Evolutionary conservation across 2,888 invertebrate genomes (phyloP).

Genomic region (Melinaea marsaeus): DNA sequence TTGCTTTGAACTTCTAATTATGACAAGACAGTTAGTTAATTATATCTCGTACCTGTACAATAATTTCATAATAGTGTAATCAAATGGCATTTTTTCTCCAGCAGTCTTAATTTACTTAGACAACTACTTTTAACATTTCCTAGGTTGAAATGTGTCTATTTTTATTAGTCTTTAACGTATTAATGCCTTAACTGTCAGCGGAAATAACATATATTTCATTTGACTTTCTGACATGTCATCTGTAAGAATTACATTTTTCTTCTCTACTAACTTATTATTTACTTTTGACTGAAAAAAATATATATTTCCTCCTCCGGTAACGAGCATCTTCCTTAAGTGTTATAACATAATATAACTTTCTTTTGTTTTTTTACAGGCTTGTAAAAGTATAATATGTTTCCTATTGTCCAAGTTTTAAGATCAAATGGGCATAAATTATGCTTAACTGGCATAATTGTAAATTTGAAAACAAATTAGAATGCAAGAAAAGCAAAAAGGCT

Average conservation of each 20-base stretch:
- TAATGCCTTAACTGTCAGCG: background rate
- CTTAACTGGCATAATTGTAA: too few species aligned
- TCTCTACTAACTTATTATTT: too few species aligned
- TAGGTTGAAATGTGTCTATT: conserved; percentile 6
- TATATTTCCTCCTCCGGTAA: too few species aligned
- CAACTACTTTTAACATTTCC: conserved; percentile 14
- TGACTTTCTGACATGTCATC: background rate
- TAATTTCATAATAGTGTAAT: conserved; percentile 9
- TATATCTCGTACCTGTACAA: conserved; percentile 7
- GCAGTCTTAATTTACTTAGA: conserved; percentile 14
- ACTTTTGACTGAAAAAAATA: background rate
- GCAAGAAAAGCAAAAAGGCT: too few species aligned
- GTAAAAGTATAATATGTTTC: too few species aligned
- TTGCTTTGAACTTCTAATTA: conserved; percentile 18
- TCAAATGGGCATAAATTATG: too few species aligned
- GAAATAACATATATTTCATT: background rate
- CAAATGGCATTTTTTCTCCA: conserved; percentile 12
- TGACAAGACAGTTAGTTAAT: conserved; percentile 9
- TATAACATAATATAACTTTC: too few species aligned
- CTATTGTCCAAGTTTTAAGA: too few species aligned
- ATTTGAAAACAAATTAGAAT: too few species aligned
- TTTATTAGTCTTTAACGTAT: conserved; percentile 1
- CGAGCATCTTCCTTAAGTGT: too few species aligned
- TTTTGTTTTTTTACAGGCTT: too few species aligned
- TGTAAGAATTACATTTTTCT: too few species aligned